A percentile compares a stretch with the other conserved stretches of the same genome.
Evolutionary conservation across 2,888 invertebrate species (phyloP).

Genomic region (Tiphia femorata): DNA sequence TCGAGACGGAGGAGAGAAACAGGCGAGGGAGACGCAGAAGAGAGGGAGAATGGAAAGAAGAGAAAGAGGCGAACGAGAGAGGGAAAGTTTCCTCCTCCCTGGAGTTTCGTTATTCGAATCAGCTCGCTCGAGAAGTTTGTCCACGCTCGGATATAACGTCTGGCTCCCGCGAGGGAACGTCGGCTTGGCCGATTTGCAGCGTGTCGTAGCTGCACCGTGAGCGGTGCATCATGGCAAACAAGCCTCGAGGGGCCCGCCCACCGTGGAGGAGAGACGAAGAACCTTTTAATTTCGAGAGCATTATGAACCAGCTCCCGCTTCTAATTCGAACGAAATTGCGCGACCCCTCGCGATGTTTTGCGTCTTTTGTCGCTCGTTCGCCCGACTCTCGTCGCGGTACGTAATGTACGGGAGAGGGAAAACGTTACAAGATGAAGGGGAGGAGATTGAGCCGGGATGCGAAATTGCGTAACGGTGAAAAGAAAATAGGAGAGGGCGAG

Average conservation of each 20-base stretch:
- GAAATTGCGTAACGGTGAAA: too few species aligned
- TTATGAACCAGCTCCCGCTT: background rate
- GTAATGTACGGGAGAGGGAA: too few species aligned
- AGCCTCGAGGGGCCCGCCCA: background rate
- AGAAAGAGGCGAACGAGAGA: constrained; percentile 9
- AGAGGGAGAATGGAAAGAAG: constrained; percentile 1
- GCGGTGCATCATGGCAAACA: constrained; percentile 14
- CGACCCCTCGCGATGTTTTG: constrained; percentile 8
- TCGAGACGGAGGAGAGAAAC: background rate
- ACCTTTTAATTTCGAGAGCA: background rate
- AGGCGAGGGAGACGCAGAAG: background rate
- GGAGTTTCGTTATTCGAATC: constrained; percentile 18
- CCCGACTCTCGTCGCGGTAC: too few species aligned
- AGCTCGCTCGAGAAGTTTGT: constrained; percentile 22
- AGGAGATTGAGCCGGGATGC: too few species aligned
- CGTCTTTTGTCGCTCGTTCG: too few species aligned
- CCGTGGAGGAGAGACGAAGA: background rate
- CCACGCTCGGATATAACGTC: constrained; percentile 27
- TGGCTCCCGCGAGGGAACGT: constrained; percentile 24
- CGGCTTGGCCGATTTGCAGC: constrained; percentile 20
- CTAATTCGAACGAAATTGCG: background rate
- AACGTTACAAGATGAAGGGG: too few species aligned
- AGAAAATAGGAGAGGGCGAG: too few species aligned
- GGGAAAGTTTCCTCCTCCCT: constrained; percentile 16
- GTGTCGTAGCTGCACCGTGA: constrained; percentile 16